Base-by-base conservation (phyloP, 1,140 invertebrate species). In the Drosophila equinoxialis region DNA sequence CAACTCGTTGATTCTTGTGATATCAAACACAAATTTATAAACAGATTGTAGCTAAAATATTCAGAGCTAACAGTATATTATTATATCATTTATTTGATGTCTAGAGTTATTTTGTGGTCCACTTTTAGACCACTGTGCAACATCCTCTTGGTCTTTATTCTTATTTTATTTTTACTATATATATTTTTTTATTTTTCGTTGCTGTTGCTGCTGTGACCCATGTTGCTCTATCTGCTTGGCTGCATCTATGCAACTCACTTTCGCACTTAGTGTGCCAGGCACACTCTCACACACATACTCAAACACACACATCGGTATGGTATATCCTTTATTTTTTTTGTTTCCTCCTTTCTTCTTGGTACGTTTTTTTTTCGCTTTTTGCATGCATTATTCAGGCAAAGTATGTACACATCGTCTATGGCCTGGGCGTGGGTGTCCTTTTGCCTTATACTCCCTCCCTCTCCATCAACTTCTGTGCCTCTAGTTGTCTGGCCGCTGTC, bases 191-290 rank as follows among this genome's bases (percentile, higher is more conserved):
- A n/a, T 63, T 67, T 42, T 2, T 26, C 41, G 42, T 45, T 48
- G 45, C 42, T 58, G 48, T 61, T 66, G 69, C 55, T 66, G 76
- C 79, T 77, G 68, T 78, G 85, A 89, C 84, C 84, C 81, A 57
- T 85, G 84, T 73, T 89, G 84, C 84, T 89, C 83, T 87, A 80
- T 83, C 84, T 89, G 84, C 84, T 84, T 70, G 69, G 76, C 63
- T 87, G 83, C 84, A 82, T 87, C 76, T 79, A 89, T 87, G 85
- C 85, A 89, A 90, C 84, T 90, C 85, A 90, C 77, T 90, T 89
- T 89, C 80, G 81, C 84, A 89, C 84, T 87, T 89, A 77, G 73
- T 64, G 51, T 70, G 68, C 54, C 62, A 63, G 55, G 66, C 54
- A 30, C 68, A 62, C 59, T 63, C 37, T 13, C 59, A 57, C 68